Conservation (phyloP, 2,113 vertebrate genomes). For the Phocoena phocoena region DNA sequence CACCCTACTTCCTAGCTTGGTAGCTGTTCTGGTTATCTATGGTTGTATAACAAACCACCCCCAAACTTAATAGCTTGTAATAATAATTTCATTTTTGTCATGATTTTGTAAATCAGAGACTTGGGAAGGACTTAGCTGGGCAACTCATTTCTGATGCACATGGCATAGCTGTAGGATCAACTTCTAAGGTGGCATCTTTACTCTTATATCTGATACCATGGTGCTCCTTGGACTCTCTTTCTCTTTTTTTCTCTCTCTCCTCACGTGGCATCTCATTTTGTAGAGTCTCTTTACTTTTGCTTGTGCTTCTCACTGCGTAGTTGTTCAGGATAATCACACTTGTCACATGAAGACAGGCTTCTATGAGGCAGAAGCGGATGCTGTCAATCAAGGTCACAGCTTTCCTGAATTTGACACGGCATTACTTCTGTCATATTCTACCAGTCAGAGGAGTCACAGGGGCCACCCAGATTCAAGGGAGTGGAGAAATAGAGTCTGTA, state of each 20-base stretch:
- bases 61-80: background rate
- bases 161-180: background rate
- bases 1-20: background rate
- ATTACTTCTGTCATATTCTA: background rate
- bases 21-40: background rate
- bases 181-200: background rate
- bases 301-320: background rate
- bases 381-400: background rate
- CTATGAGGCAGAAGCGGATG: background rate
- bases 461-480: background rate
- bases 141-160: background rate
- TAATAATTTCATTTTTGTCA: background rate
- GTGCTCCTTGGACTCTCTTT: background rate
- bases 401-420: background rate
- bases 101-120: background rate
- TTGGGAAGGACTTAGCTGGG: background rate
- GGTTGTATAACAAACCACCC: background rate
- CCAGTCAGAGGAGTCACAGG: background rate
- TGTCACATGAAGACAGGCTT: background rate
- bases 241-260: background rate
- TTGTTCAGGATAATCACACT: background rate
- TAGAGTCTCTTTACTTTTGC: background rate
- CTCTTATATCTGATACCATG: background rate
- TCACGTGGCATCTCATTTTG: background rate
- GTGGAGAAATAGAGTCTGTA: background rate